Conservation (phyloP, 92 coral and sea anemone genomes). For the Montipora capitata region DNA sequence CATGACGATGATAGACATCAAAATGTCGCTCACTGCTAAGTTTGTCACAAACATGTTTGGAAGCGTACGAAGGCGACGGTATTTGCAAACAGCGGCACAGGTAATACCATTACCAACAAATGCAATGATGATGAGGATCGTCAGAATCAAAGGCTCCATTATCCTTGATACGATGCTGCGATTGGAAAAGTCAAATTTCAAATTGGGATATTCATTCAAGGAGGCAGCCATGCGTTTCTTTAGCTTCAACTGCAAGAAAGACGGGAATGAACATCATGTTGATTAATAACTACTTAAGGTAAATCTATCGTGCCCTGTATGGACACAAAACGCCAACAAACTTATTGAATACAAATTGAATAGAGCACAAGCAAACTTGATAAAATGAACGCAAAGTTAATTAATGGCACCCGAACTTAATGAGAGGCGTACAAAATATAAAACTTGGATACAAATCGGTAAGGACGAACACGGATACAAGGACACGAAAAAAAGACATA, state of each 20-base stretch:
- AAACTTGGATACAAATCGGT: too few species aligned
- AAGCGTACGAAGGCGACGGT: constrained; percentile 67
- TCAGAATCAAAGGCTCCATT: constrained; percentile 57
- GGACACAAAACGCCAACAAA: too few species aligned
- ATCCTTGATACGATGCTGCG: constrained; percentile 33
- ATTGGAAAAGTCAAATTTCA: constrained; percentile 41
- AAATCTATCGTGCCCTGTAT: too few species aligned
- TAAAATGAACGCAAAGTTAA: too few species aligned
- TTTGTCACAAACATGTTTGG: constrained; percentile 80
- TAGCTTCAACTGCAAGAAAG: not conserved
- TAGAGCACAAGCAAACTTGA: too few species aligned
- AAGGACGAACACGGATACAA: too few species aligned
- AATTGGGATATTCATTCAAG: constrained; percentile 62
- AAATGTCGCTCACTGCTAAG: constrained; percentile 80
- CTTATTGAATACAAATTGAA: too few species aligned
- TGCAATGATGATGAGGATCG: constrained; percentile 58
- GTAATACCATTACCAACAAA: constrained; percentile 69
- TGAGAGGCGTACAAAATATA: too few species aligned
- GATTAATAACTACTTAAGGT: too few species aligned
- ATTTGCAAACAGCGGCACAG: constrained; percentile 60
- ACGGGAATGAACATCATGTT: not conserved
- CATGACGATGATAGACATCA: constrained; percentile 78
- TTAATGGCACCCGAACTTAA: too few species aligned
- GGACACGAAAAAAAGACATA: too few species aligned
- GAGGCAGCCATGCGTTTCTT: constrained; percentile 33